Evolutionary conservation across 2,113 vertebrate genomes (phyloP), one percentile per base, ranked within the genome.

Genomic region (Hyla sarda): DNA sequence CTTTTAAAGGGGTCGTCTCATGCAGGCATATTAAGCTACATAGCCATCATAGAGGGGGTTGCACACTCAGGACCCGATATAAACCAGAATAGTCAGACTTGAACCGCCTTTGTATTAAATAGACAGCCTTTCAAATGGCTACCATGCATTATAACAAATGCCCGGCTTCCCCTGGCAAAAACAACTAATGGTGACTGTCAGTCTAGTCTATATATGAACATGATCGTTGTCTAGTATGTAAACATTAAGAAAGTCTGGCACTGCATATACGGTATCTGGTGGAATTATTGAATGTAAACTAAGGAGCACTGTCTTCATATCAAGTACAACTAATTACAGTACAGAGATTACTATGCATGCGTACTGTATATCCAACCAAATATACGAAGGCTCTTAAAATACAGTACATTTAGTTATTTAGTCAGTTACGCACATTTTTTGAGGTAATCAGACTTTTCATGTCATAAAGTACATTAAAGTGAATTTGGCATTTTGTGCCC

Each of bases 381-480:
- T n/a, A n/a, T n/a, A n/a, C n/a, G n/a, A n/a, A n/a, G n/a, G n/a
- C n/a, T n/a, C n/a, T n/a, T n/a, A n/a, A n/a, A 65, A 9, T 30
- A 19, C 47, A 54, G 16, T 78, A 17, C 47, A 6, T 1, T 52
- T n/a, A n/a, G n/a, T n/a, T n/a, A n/a, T n/a, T n/a, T n/a, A n/a
- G n/a, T n/a, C n/a, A n/a, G n/a, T n/a, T n/a, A n/a, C n/a, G n/a
- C n/a, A n/a, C n/a, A n/a, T n/a, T n/a, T n/a, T n/a, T n/a, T n/a
- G 56, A 84, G 83, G 72, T 84, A 84, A 74, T 58, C 23, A 21
- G n/a, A 60, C 28, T 62, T 47, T 84, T 83, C 34, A 32, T 69
- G 34, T 84, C 3, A 23, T 82, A 52, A 81, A 80, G 37, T 62
- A 5, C 54, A 62, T 45, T 45, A 45, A 80, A 65, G 37, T 47